Percentiles rank a stretch among this genome's conserved stretches.
These are phyloP conservation scores for Nibea albiflora DNA, from an alignment of 2,113 vertebrate species.

Conservation along the genomic window DNA sequence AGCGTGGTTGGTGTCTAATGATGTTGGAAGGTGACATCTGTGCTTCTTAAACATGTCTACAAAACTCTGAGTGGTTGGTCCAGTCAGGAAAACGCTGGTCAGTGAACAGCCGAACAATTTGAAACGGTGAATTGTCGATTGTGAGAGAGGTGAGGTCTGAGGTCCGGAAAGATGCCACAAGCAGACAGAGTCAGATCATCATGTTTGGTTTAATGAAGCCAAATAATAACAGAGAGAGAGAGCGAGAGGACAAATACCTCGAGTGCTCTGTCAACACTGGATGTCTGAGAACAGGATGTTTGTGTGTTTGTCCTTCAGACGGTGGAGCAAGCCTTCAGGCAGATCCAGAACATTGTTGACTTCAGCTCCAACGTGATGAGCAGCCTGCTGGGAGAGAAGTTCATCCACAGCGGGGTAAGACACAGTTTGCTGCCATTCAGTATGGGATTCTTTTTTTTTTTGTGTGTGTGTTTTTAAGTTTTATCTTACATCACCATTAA, in stretches of 20 bases:
- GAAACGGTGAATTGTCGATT: not conserved
- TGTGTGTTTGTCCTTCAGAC: constrained; percentile 70
- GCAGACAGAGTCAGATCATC: not conserved
- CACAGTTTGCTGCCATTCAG: not conserved
- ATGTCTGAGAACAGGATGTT: not conserved
- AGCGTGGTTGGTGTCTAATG: not conserved
- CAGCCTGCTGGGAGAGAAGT: constrained; percentile 94
- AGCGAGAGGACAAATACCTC: not conserved
- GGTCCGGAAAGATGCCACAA: not conserved
- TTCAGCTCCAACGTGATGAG: constrained; percentile 98
- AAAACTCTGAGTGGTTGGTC: not conserved
- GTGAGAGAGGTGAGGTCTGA: not conserved
- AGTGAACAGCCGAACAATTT: not conserved
- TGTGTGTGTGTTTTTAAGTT: not conserved
- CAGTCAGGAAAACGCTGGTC: not conserved
- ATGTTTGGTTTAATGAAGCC: not conserved
- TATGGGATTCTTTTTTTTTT: not conserved
- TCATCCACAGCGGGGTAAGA: constrained; percentile 94
- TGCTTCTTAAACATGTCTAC: not conserved
- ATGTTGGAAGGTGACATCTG: not conserved
- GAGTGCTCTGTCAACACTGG: not conserved
- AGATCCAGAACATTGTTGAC: constrained; percentile 95
- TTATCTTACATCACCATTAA: not conserved
- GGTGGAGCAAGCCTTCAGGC: constrained; percentile 91
- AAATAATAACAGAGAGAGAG: not conserved